Conservation (phyloP, 2,113 vertebrate genomes). For the Lepus europaeus region DNA sequence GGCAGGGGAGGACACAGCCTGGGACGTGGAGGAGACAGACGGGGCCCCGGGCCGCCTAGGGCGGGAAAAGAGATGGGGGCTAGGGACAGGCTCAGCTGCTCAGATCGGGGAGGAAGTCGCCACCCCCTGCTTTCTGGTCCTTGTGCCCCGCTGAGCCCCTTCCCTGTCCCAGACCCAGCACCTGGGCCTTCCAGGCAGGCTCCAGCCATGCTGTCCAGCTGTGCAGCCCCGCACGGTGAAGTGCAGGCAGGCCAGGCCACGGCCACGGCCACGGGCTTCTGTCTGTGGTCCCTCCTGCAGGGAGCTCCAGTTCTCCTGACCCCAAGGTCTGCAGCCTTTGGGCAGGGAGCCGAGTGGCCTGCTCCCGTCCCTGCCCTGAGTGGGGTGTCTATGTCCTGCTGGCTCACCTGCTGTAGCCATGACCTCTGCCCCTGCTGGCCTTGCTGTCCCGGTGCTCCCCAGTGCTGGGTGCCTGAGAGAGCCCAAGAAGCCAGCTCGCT, state of each 20-base stretch:
- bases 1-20: neutral
- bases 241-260: neutral
- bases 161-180: neutral
- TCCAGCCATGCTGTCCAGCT: too few relatives aligned
- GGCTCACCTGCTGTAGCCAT: too few relatives aligned
- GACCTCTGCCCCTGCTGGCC: neutral
- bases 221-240: neutral
- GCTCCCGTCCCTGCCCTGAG: neutral
- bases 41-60: neutral
- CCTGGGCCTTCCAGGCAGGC: neutral
- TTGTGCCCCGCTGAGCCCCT: neutral
- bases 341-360: neutral
- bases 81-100: too few relatives aligned
- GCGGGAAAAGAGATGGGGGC: neutral
- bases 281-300: neutral
- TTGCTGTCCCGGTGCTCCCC: neutral
- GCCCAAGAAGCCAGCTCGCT: neutral
- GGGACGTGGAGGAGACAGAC: neutral
- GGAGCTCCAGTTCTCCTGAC: neutral
- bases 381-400: neutral
- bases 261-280: too few relatives aligned
- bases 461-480: neutral
- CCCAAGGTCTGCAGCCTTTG: neutral
- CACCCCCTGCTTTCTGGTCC: neutral
- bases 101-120: neutral